A percentile compares a stretch with the other conserved stretches of the same genome.
Conservation (phyloP, 2,888 invertebrate species). For the Spisula solida region DNA sequence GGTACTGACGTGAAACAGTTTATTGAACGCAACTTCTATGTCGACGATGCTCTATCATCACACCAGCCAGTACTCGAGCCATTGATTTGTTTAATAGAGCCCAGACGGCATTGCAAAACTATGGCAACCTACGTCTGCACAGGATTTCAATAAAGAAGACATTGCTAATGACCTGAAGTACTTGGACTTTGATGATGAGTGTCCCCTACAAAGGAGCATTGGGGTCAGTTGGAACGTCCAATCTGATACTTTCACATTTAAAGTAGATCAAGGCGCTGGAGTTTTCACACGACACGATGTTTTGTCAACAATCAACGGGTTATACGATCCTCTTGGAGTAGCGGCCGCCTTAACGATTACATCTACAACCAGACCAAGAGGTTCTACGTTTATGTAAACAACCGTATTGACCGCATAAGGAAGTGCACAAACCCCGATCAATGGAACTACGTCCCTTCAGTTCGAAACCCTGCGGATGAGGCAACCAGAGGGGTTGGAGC, state of each 20-base stretch:
- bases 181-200: background rate
- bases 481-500: too few relatives aligned
- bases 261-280: background rate
- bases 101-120: background rate
- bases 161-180: background rate
- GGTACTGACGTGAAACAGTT: background rate
- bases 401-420: too few relatives aligned
- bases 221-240: background rate
- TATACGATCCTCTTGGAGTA: conserved; percentile 28
- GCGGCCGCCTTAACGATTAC: background rate
- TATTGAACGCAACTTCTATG: background rate
- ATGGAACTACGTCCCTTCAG: too few relatives aligned
- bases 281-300: background rate
- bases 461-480: too few relatives aligned
- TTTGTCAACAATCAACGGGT: conserved; percentile 6
- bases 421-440: too few relatives aligned
- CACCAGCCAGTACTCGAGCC: background rate
- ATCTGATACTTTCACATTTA: background rate
- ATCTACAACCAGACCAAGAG: too few relatives aligned
- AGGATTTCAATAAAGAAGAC: background rate
- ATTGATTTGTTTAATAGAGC: background rate
- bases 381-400: too few relatives aligned
- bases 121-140: background rate
- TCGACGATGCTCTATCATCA: background rate
- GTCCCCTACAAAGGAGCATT: background rate